Base-by-base conservation (phyloP, 2,888 invertebrate species). In the Spodoptera picta region DNA sequence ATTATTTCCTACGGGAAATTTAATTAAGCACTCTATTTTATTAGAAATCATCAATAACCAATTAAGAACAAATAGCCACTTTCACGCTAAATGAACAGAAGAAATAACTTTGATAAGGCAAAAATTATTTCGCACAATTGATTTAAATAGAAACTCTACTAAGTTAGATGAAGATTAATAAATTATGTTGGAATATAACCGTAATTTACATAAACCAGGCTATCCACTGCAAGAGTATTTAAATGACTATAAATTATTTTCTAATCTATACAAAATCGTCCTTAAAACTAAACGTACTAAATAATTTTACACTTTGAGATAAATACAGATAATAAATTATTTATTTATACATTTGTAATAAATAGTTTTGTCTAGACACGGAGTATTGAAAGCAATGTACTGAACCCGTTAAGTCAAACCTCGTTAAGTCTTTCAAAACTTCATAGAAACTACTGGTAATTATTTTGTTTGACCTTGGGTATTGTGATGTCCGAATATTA, bases 201-300 rank as follows among this genome's bases (percentile, higher is more conserved):
- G 23, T 47, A 14, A 36, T 19, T 2, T 43, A 36, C 10, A 49
- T 14, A 14, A 36, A 44, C 44, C 36, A 49, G 36, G n/a, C 44
- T 52, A 49, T 43, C 12, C 45, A 12, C 7, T 48, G 51, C 27
- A 56, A 46, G 56, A 71, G 65, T 68, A 52, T 49, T 50, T 43
- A 14, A 46, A 53, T 46, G 19, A 43, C 62, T 12, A 44, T 10
- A 41, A 36, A 19, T 19, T 3, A 42, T 19, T 36, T 24, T 46
- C 45, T 50, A 27, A 43, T 54, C 36, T 41, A 50, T 23, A n/a
- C 36, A 43, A 27, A 19, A 11, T 5, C 5, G 36, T 19, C 9
- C 9, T 23, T 46, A 19, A 53, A 51, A 42, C 14, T 3, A 27
- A 36, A 11, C 1, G 12, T 14, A 56, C 31, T 46, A 9, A 53